phyloP scores from a whole-genome alignment of 2,797 vertebrate species.

The Lithobates sylvaticus region DNA sequence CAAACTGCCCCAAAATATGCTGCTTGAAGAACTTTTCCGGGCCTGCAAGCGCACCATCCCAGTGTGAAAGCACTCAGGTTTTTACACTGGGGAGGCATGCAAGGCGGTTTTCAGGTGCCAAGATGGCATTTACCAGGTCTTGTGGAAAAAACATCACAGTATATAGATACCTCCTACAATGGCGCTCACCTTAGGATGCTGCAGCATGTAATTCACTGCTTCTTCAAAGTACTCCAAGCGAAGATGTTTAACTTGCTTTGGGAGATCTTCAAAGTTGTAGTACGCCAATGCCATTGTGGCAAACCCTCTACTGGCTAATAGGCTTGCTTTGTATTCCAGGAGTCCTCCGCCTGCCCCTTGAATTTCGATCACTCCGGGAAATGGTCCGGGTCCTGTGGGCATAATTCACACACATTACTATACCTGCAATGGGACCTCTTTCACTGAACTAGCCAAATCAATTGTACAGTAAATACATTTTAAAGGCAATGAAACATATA shows the following conservation, averaged over 20 bases:
- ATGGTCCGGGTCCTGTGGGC: slow-evolving; percentile 80
- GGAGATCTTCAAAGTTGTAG: slow-evolving; percentile 80
- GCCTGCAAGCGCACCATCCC: no score
- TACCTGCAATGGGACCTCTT: no score
- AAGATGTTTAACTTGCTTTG: slow-evolving; percentile 72
- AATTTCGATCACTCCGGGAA: slow-evolving; percentile 87
- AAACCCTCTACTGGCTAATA: slow-evolving; percentile 85
- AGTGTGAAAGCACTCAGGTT: no score
- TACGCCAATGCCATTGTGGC: slow-evolving; percentile 85
- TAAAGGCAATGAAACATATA: no score
- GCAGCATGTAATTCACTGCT: slow-evolving; percentile 81
- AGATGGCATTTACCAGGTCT: no score
- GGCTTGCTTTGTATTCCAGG: slow-evolving; percentile 83
- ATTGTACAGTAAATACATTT: no score
- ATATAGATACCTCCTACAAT: neutral
- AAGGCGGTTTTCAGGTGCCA: no score
- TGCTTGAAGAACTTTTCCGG: no score
- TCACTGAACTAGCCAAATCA: no score
- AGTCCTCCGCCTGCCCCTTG: slow-evolving; percentile 81
- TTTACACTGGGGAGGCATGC: no score
- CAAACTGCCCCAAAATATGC: no score
- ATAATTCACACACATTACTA: slow-evolving; percentile 15
- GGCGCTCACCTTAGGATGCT: slow-evolving; percentile 73
- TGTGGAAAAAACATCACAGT: no score
- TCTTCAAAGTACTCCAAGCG: slow-evolving; percentile 91